Evolutionary conservation across 2,113 vertebrate genomes (phyloP), one percentile per base, ranked within the genome.

Genomic region (Larimichthys polyactis): DNA sequence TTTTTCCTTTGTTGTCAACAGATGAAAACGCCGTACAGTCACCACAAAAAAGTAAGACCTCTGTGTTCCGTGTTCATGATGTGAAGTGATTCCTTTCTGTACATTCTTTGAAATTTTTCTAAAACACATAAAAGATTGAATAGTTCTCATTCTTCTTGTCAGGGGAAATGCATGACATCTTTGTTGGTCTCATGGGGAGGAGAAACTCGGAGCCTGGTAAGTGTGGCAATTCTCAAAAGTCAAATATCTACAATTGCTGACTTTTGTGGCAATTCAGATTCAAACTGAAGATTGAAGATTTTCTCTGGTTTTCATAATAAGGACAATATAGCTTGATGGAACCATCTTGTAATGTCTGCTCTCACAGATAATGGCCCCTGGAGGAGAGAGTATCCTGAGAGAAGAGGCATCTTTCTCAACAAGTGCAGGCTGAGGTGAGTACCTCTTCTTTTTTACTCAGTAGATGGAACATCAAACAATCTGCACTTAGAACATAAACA

Each of bases 131-230:
- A 0, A 49, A 5, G 1, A n/a, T 7, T 22, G 2, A 5, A 46
- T 58, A 1, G 3, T 55, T 63, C 11, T 51, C 12, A 11, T 78
- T 67, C 9, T 44, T 70, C 5, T 48, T 44, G 11, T 79, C 19
- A 99, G 97, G 97, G 74, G 96, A 97, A 78, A 97, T 98, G 97
- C 95, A 98, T 64, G 97, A 99, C 83, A 96, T 98, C 83, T 99
- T 99, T 88, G 96, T 98, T 90, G 97, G 97, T 62, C 96, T 98
- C 10, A 98, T 99, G 97, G 98, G 97, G 75, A 96, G 96, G 82
- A 95, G 97, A 91, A 96, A 94, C 82, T 90, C 88, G 55, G 95
- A 96, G 65, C 40, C 94, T 67, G 96, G 96, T 97, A 75, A 94
- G 91, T 87, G 48, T 58, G 1, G 15, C 19, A 48, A 7, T 46